Base-by-base conservation (phyloP, 1,140 invertebrate genomes). In the Leptinotarsa lineolata region DNA sequence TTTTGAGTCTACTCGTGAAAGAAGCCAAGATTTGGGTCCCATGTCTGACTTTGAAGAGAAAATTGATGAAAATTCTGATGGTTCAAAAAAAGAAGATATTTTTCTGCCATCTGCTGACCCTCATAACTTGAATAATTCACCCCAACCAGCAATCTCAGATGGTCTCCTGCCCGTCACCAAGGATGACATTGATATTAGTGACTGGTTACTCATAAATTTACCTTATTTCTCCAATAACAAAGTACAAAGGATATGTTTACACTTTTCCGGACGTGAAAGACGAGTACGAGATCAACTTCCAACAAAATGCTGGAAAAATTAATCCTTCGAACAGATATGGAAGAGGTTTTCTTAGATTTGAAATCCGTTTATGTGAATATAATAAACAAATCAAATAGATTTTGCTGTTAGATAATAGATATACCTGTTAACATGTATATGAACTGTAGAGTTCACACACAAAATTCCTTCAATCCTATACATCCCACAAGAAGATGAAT, bases 181-280 rank as follows among this genome's bases (percentile, higher is more conserved):
- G 18, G 3, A 61, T 58, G 18, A 15, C 60, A 20, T 63, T 11
- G 13, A 63, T 63, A 61, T 61, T 61, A 16, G 18, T 61, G 60
- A 61, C 13, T 48, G 46, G 46, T 48, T 48, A 48, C 46, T 48
- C 16, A 48, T 48, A 48, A 46, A 46, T 8, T 12, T 48, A 48
- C 46, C 46, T 48, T 48, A 48, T n/a, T 15, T 48, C 16, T n/a
- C 12, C 46, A 48, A 48, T n/a, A 48, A 6, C 11, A 48, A 16
- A 48, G 46, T 24, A 24, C 24, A 48, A 48, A n/a, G 6, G 60
- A 24, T 24, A 16, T 22, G 60, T 61, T 18, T 1, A 61, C 18
- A 61, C 60, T n/a, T 20, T 61, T 61, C 20, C 60, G 18, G 60
- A 61, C 18, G 20, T 61, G 18, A 22, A 61, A 61, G 60, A 61